Base-by-base conservation (phyloP, 2,113 vertebrate species). In the Campylorhamphus procurvoides region DNA sequence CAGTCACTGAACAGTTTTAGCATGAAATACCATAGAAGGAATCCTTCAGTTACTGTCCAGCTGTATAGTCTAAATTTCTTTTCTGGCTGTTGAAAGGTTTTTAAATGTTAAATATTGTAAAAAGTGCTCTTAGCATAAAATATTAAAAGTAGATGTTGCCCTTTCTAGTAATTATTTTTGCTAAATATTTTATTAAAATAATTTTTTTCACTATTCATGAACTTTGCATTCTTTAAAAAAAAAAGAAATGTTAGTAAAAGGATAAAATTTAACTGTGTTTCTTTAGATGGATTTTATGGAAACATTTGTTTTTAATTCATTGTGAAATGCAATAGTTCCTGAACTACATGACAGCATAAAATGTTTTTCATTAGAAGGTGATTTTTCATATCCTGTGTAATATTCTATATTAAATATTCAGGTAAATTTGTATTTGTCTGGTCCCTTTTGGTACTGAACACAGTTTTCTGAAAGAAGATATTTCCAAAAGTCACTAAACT, bases 91-190 rank as follows among this genome's bases (percentile, higher is more conserved):
- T 82, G 64, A 68, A 49, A 83, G 33, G 31, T 18, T 95, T 81
- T 62, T 39, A 84, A 76, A 33, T 69, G 40, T 68, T 94, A 94
- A 73, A 75, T 90, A 53, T 66, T 42, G 46, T 67, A 92, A 81
- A 94, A 95, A 88, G 27, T 84, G 46, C 33, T 92, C 15, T 96
- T 37, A 93, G 62, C 7, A 80, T 28, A 80, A 59, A 93, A 85
- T 80, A 93, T 94, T 93, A 80, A 96, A 86, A 62, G 31, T 22
- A 96, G 63, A 67, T n/a, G 4, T 31, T 75, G 3, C 3, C 67
- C 15, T 73, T 78, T 44, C 37, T 74, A 66, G 49, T 35, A 2
- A 56, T 12, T 89, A 15, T 39, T 39, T 87, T 91, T 64, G 25
- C 16, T 88, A 83, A 94, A 92, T 87, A 73, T 84, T 87, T 92